phyloP scores from a whole-genome alignment of 37 sponge, comb jelly and placozoan species.

The Agelas oroides region DNA sequence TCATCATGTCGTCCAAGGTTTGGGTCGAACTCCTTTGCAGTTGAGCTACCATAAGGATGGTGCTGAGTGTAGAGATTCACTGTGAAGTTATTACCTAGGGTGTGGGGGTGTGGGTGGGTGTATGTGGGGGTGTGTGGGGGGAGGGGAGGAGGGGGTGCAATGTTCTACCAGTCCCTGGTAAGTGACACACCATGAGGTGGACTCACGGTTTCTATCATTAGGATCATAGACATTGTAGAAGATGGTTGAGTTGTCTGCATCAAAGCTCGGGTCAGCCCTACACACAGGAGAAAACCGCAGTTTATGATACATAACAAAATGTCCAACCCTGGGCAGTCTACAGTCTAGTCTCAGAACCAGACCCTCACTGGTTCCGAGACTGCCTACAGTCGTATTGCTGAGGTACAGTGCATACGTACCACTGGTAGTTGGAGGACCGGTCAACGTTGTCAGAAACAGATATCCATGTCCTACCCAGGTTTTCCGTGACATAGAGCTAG shows the following conservation, averaged over 20 bases:
- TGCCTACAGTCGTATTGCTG: too few relatives aligned
- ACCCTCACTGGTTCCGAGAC: too few relatives aligned
- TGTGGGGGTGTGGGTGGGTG: not conserved
- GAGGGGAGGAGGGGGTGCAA: too few relatives aligned
- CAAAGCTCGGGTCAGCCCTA: slow-evolving; percentile 54
- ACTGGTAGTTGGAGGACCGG: slow-evolving; percentile 23
- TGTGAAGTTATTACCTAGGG: slow-evolving; percentile 16
- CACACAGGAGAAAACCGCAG: not conserved
- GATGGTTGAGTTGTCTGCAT: not conserved
- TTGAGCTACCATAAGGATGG: slow-evolving; percentile 27
- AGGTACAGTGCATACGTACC: slow-evolving; percentile 41
- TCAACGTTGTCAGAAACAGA: slow-evolving; percentile 46
- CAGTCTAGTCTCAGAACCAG: too few relatives aligned
- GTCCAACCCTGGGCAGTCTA: too few relatives aligned
- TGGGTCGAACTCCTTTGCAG: slow-evolving; percentile 60
- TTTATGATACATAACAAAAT: too few relatives aligned
- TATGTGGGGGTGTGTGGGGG: not conserved
- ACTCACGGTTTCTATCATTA: slow-evolving; percentile 10
- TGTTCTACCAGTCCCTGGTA: too few relatives aligned
- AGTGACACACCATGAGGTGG: too few relatives aligned
- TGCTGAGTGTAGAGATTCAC: slow-evolving; percentile 47
- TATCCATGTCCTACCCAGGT: slow-evolving; percentile 41
- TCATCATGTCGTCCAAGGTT: slow-evolving; percentile 49
- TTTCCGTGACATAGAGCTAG: slow-evolving; percentile 53
- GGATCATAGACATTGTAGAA: slow-evolving; percentile 66